These are phyloP conservation scores for Siniperca obscura DNA, from an alignment of 2,797 vertebrate genomes.

Conservation along the genomic window DNA sequence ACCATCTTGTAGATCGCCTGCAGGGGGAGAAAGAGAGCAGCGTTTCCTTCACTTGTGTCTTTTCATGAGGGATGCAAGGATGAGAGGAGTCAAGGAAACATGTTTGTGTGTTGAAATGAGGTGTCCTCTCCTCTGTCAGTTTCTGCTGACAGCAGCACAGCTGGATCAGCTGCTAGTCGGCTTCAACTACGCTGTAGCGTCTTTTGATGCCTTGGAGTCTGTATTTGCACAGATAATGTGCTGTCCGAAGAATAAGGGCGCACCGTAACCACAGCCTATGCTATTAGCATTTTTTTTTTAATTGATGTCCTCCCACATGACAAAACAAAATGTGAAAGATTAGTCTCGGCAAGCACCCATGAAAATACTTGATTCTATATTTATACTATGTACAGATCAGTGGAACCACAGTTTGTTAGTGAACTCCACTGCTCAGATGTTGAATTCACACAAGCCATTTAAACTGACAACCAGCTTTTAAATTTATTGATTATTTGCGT, in stretches of 20 bases:
- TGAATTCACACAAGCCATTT: background rate
- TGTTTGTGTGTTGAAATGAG: background rate
- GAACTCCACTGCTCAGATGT: background rate
- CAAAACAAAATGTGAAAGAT: slow-evolving; percentile 7
- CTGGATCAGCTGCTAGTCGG: background rate
- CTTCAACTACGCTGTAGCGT: background rate
- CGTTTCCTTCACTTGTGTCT: background rate
- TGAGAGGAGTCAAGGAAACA: background rate
- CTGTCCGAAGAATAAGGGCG: background rate
- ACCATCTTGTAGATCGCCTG: slow-evolving; percentile 99
- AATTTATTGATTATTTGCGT: background rate
- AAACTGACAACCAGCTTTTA: background rate
- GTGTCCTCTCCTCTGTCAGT: background rate
- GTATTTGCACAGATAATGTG: background rate
- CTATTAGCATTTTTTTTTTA: background rate
- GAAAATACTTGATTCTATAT: background rate
- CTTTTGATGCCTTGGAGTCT: background rate
- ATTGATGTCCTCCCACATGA: background rate
- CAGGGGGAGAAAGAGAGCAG: slow-evolving; percentile 17
- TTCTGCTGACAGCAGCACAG: slow-evolving; percentile 5
- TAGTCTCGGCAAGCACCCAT: background rate
- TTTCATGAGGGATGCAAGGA: background rate
- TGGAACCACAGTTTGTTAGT: background rate
- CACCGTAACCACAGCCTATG: background rate
- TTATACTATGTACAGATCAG: background rate